Percentiles rank a stretch among this genome's conserved stretches.
Conservation (phyloP, 2,888 invertebrate genomes). For the Masnerella sp. region DNA sequence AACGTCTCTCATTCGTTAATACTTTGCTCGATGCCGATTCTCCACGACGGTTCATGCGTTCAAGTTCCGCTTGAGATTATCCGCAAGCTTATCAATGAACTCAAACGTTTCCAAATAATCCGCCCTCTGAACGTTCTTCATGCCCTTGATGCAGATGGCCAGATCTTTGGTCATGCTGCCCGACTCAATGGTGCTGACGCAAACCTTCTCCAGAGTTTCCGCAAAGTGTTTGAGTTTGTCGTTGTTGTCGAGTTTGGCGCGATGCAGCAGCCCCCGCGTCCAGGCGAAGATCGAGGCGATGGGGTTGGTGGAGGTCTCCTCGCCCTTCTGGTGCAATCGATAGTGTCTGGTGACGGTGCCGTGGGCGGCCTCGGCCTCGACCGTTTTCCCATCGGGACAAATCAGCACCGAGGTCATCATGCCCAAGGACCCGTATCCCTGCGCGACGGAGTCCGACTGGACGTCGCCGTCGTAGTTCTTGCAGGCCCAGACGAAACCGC, state of each 20-base stretch:
- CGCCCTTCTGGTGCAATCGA: conserved; percentile 92
- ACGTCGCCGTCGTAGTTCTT: conserved; percentile 99
- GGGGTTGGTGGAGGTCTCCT: conserved; percentile 99
- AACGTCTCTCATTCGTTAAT: conserved; percentile 12
- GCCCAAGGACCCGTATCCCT: conserved; percentile 97
- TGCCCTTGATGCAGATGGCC: conserved; percentile 98
- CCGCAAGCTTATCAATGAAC: conserved; percentile 96
- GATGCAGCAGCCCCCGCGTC: conserved; percentile 95
- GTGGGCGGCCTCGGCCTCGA: conserved; percentile 99
- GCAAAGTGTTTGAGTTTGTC: conserved; percentile 86
- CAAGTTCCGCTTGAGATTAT: conserved; percentile 87
- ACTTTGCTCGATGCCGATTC: conserved; percentile 21
- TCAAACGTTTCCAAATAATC: conserved; percentile 99
- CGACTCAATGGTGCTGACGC: conserved; percentile 95
- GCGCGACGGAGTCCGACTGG: conserved; percentile 98
- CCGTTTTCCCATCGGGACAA: conserved; percentile 98
- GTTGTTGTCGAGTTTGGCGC: conserved; percentile 96
- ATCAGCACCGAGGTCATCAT: conserved; percentile 98
- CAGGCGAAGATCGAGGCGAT: conserved; percentile 99
- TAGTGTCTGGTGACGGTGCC: conserved; percentile 97
- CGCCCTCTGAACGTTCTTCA: conserved; percentile 84
- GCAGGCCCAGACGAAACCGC: conserved; percentile 99
- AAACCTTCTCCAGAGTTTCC: conserved; percentile 91
- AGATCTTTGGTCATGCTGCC: conserved; percentile 99
- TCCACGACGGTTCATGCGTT: conserved; percentile 77